These are phyloP conservation scores for Mus caroli DNA, from an alignment of 2,797 vertebrate genomes.

Conservation along the genomic window DNA sequence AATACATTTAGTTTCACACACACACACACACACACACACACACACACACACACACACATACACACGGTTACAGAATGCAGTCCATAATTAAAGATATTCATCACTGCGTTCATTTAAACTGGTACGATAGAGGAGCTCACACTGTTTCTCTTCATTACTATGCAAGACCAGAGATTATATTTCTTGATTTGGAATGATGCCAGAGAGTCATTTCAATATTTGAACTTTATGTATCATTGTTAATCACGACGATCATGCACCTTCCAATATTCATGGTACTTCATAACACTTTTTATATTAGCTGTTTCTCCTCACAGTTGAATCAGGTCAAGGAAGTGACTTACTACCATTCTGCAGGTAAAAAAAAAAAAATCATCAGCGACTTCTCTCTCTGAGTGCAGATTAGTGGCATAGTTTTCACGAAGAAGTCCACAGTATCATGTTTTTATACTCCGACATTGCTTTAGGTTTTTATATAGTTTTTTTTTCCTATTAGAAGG, in stretches of 20 bases:
- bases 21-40: not conserved
- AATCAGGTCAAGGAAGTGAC: conserved; percentile 58
- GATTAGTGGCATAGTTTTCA: not conserved
- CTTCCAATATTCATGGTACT: conserved; percentile 81
- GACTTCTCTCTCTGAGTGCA: not conserved
- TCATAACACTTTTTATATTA: conserved; percentile 77
- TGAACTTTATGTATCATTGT: conserved; percentile 81
- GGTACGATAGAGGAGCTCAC: conserved; percentile 67
- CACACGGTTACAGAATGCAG: conserved; percentile 25
- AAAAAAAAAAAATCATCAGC: conserved; percentile 18
- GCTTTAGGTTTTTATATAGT: not conserved
- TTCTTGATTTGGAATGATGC: conserved; percentile 84
- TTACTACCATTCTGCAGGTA: conserved; percentile 35
- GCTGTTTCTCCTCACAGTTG: conserved; percentile 65
- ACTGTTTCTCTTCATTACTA: conserved; percentile 82
- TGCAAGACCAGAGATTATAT: conserved; percentile 74
- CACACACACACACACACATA: not conserved
- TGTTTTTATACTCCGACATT: conserved; percentile 9
- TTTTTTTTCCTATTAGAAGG: conserved; percentile 47
- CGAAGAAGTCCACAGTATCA: conserved; percentile 19
- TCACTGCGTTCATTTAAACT: conserved; percentile 70
- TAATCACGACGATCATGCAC: conserved; percentile 80
- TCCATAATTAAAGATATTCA: conserved; percentile 81
- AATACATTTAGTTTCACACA: conserved; percentile 42
- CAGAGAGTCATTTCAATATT: conserved; percentile 84